These are phyloP conservation scores for Gallinago undulata DNA, from an alignment of 2,113 vertebrate genomes.

Conservation along the genomic window DNA sequence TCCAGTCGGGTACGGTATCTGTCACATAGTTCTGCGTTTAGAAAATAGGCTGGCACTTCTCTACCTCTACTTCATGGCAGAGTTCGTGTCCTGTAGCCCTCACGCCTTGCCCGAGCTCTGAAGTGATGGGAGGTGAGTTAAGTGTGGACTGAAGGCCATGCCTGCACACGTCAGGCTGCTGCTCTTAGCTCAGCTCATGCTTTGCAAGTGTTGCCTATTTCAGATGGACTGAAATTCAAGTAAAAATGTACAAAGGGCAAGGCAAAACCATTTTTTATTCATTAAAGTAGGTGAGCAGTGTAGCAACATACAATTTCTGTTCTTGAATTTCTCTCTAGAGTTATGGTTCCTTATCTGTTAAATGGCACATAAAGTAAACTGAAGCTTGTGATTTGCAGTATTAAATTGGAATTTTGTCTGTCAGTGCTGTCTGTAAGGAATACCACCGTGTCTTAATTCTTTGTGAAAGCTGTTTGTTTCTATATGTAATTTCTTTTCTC, in stretches of 20 bases:
- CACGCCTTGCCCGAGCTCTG: not conserved
- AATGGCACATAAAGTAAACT: not conserved
- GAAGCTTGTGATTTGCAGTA: not conserved
- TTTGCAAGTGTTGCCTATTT: not conserved
- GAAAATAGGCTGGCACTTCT: not conserved
- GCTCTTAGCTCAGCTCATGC: not conserved
- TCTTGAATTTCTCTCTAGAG: not conserved
- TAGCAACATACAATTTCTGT: not conserved
- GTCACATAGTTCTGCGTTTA: not conserved
- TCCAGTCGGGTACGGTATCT: not conserved
- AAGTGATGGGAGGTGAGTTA: not conserved
- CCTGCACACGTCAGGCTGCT: not conserved
- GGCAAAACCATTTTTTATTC: not conserved
- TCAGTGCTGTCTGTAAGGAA: not conserved
- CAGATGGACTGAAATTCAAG: not conserved
- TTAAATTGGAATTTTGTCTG: not conserved
- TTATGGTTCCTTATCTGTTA: not conserved
- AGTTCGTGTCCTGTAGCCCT: not conserved
- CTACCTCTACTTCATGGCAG: not conserved
- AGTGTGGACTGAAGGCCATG: not conserved
- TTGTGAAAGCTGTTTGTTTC: not conserved
- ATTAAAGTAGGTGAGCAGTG: not conserved
- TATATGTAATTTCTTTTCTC: not conserved
- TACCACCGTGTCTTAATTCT: not conserved
- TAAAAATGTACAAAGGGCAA: not conserved